These are phyloP conservation scores for Himantopus leucocephalus DNA, from an alignment of 2,113 vertebrate genomes.

Conservation along the genomic window DNA sequence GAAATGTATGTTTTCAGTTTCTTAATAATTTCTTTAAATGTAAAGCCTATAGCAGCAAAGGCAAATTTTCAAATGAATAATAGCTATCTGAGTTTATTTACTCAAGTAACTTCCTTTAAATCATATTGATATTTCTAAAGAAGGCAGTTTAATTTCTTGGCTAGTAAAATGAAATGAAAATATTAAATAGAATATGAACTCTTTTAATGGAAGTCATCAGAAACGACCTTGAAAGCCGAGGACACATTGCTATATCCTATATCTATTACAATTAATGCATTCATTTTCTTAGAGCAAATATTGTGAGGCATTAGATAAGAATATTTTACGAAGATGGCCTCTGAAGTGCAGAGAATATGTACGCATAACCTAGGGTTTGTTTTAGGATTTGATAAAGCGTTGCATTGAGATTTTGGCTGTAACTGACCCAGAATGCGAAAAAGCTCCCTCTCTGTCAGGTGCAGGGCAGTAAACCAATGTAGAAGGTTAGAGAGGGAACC, in stretches of 20 bases:
- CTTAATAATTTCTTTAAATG: neutral
- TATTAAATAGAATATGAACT: neutral
- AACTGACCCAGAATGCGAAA: neutral
- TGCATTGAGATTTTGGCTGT: neutral
- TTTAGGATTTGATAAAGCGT: neutral
- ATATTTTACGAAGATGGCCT: neutral
- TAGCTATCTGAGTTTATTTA: neutral
- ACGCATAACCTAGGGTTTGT: neutral
- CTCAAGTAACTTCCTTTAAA: neutral
- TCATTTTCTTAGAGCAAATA: slow-evolving; percentile 23
- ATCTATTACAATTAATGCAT: neutral
- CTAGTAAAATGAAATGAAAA: neutral
- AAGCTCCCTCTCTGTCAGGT: neutral
- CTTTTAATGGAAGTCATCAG: neutral
- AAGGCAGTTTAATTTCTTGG: slow-evolving; percentile 17
- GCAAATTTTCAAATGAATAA: slow-evolving; percentile 2
- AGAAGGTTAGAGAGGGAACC: neutral
- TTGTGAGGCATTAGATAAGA: neutral
- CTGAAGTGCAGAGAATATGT: neutral
- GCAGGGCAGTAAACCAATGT: neutral
- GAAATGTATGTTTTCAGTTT: neutral
- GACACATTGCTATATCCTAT: neutral
- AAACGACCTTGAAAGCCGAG: slow-evolving; percentile 10
- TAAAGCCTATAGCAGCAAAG: neutral
- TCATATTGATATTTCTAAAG: slow-evolving; percentile 21